phyloP scores from a whole-genome alignment of 1,140 invertebrate species.

The Trachymyrmex septentrionalis region DNA sequence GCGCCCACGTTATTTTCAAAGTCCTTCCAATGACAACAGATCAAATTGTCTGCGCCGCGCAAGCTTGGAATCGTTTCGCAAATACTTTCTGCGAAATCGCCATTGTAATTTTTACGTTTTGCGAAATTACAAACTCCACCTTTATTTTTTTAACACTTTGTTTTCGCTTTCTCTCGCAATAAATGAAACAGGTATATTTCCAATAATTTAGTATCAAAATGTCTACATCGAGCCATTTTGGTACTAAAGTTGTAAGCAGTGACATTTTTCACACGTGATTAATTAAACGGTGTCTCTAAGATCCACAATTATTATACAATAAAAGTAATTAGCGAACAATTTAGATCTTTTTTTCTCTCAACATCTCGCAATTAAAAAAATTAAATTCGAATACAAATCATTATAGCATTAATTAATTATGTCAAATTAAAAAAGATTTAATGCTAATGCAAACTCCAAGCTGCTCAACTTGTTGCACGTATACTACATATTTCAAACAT shows the following conservation, averaged over 20 bases:
- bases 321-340: background rate
- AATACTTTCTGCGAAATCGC: background rate
- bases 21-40: background rate
- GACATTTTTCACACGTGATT: background rate
- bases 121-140: background rate
- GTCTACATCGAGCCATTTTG: too few relatives aligned
- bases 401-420: background rate
- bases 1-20: conserved; percentile 20
- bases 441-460: background rate
- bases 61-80: background rate
- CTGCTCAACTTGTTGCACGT: background rate
- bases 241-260: background rate
- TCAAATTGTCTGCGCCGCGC: conserved; percentile 33
- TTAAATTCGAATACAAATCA: background rate
- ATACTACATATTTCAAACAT: conserved; percentile 13
- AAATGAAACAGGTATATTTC: background rate
- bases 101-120: conserved; percentile 16
- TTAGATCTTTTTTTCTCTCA: background rate
- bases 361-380: background rate
- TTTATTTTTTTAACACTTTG: background rate
- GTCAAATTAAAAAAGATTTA: background rate
- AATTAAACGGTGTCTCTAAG: background rate
- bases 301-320: background rate
- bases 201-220: conserved; percentile 5
- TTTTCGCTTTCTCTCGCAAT: background rate